Base-by-base conservation (phyloP, 2,113 vertebrate species). In the Saccopteryx leptura region DNA sequence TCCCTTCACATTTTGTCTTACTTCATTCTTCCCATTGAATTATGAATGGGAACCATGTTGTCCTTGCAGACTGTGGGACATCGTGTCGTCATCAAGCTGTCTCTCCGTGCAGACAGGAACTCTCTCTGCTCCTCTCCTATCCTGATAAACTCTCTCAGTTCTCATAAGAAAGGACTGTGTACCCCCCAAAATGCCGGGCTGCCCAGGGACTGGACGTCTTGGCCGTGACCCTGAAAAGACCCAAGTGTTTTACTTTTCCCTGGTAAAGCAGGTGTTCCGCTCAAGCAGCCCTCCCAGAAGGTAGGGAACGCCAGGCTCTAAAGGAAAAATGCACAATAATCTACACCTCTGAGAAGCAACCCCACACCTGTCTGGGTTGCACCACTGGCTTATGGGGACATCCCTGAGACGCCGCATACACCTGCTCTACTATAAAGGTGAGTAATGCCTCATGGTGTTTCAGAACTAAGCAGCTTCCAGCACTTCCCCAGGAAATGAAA, bases 351-450 rank as follows among this genome's bases (percentile, higher is more conserved):
- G 31, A 91, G 56, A 17, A 26, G 31, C 13, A 19, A 19, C 4
- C 52, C 23, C 10, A 9, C 0, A 0, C 46, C 80, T 28, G 31
- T 19, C 9, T 2, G 24, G 19, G 50, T 9, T 1, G 28, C 63
- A 28, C 1, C 0, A 2, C 2, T 4, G 1, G 54, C 21, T 24
- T 0, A 1, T 2, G 24, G 11, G 46, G 46, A 19, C 7, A 15
- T 9, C 2, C 15, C 71, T 2, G 12, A 80, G 39, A 8, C 0
- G 8, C 68, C 31, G 7, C 18, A 54, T 48, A 50, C 13, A 18
- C 54, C 31, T 63, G 48, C 31, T 31, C 88, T 14, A 10, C 76
- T 24, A 0, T 7, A 18, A 56, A 60, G 5, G 11, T 6, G 39
- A 31, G 5, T 12, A 12, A 26, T 11, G 28, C 2, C 76, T 68